phyloP scores from a whole-genome alignment of 2,888 invertebrate genomes.

The Hipparchia semele region DNA sequence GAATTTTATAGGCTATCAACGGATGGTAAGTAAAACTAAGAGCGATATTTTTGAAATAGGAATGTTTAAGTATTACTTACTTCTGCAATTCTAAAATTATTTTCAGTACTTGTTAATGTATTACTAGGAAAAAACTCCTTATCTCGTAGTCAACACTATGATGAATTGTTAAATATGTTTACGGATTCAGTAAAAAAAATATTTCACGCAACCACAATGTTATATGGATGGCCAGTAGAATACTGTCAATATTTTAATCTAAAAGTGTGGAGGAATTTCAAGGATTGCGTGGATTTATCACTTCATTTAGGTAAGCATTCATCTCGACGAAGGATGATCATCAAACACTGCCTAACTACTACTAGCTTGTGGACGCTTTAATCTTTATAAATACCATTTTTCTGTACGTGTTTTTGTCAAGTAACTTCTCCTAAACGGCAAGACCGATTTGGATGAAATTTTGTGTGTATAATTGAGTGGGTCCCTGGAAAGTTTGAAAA shows the following conservation, averaged over 20 bases:
- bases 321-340: background rate
- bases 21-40: conserved; percentile 83
- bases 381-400: too few relatives aligned
- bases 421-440: too few relatives aligned
- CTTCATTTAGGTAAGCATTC: conserved; percentile 79
- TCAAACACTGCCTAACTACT: too few relatives aligned
- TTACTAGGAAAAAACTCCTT: conserved; percentile 58
- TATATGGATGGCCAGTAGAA: conserved; percentile 87
- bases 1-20: conserved; percentile 91
- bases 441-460: too few relatives aligned
- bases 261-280: conserved; percentile 89
- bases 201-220: conserved; percentile 87
- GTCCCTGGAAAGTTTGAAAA: too few relatives aligned
- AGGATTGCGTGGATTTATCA: conserved; percentile 85
- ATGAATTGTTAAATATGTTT: conserved; percentile 79
- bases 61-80: background rate
- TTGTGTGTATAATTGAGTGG: too few relatives aligned
- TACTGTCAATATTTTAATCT: conserved; percentile 85
- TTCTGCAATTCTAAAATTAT: conserved; percentile 4
- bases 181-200: conserved; percentile 87
- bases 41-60: background rate
- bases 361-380: too few relatives aligned
- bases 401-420: too few relatives aligned
- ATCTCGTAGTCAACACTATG: conserved; percentile 54
- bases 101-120: conserved; percentile 83